Percentiles rank a stretch among this genome's conserved stretches.
Conservation (phyloP, 2,113 vertebrate species). For the Leucopsar rothschildi region DNA sequence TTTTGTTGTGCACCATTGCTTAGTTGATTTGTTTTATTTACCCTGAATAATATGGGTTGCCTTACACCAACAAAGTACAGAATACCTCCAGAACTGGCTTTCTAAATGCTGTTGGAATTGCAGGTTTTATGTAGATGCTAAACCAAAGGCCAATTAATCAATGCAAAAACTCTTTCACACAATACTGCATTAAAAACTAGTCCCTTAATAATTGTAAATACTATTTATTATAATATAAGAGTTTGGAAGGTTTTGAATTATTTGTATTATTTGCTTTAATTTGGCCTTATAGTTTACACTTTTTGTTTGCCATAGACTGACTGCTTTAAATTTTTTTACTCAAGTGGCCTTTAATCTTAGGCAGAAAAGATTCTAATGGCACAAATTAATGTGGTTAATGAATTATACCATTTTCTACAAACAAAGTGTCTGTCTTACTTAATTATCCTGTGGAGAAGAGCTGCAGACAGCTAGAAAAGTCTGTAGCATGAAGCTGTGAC, state of each 20-base stretch:
- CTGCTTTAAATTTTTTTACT: background rate
- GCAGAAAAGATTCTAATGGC: background rate
- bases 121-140: background rate
- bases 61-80: background rate
- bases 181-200: background rate
- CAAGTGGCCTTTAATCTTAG: background rate
- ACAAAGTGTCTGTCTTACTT: background rate
- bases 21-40: background rate
- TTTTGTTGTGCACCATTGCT: background rate
- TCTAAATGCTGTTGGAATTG: background rate
- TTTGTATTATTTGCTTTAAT: background rate
- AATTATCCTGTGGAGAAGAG: background rate
- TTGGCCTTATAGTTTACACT: background rate
- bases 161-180: background rate
- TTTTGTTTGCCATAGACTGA: background rate
- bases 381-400: background rate
- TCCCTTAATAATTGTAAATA: background rate
- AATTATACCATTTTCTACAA: background rate
- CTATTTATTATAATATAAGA: background rate
- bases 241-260: background rate
- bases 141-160: background rate
- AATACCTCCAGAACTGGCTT: background rate
- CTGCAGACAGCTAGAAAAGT: background rate
- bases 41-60: background rate
- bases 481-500: background rate